Percentiles rank a stretch among this genome's conserved stretches.
These are phyloP conservation scores for Ptychadena robeensis DNA, from an alignment of 2,797 vertebrate genomes.

Conservation along the genomic window DNA sequence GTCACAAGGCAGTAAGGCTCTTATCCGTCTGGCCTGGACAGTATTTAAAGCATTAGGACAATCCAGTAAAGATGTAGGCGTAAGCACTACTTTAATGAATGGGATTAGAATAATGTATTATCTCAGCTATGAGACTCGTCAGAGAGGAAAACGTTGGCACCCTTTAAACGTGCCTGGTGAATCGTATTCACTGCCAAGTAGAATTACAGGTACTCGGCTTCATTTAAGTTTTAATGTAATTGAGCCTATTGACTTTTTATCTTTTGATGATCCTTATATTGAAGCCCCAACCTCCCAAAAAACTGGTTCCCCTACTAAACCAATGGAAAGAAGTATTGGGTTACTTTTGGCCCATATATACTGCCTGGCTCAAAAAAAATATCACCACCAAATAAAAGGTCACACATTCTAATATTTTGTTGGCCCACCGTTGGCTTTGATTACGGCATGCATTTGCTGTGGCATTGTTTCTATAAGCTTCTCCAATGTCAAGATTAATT, in stretches of 20 bases:
- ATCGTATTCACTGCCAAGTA: not conserved
- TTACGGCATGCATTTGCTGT: no score
- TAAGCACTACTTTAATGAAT: constrained; percentile 47
- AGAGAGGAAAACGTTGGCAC: not conserved
- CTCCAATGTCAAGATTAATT: no score
- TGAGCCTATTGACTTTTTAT: no score
- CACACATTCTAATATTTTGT: no score
- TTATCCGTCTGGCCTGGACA: constrained; percentile 43
- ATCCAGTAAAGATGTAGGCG: constrained; percentile 37
- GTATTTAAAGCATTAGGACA: constrained; percentile 49
- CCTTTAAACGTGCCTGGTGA: not conserved
- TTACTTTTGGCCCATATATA: not conserved
- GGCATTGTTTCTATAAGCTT: no score
- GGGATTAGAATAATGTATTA: constrained; percentile 45
- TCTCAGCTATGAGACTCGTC: constrained; percentile 13
- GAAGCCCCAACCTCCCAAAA: no score
- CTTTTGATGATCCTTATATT: no score
- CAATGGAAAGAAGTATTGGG: not conserved
- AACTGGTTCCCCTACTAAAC: no score
- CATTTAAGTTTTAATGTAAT: no score
- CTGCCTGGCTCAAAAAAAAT: no score
- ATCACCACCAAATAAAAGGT: no score
- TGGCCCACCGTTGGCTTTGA: no score
- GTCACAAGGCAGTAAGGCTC: constrained; percentile 36
- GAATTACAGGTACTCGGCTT: not conserved